phyloP scores from a whole-genome alignment of 1,140 invertebrate genomes.

The Bombus difficillimus region DNA sequence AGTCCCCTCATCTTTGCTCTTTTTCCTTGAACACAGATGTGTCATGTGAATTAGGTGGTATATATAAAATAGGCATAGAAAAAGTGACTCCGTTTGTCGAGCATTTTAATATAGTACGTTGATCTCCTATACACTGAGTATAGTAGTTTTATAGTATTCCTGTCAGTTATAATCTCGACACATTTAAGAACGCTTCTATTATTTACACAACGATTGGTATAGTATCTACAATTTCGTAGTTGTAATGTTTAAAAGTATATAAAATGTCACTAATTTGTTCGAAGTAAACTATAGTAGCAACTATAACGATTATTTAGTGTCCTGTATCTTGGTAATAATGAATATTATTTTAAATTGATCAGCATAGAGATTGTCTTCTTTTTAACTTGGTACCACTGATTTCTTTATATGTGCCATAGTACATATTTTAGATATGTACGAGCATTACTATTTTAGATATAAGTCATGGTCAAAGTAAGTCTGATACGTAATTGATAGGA shows the following conservation, averaged over 20 bases:
- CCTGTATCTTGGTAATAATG: background rate
- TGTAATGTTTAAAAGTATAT: background rate
- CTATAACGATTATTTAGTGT: background rate
- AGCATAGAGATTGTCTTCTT: background rate
- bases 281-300: background rate
- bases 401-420: background rate
- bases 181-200: background rate
- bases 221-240: background rate
- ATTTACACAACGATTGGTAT: background rate
- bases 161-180: background rate
- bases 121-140: too few species aligned
- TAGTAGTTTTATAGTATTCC: background rate
- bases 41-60: slow-evolving; percentile 10
- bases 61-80: slow-evolving; percentile 22
- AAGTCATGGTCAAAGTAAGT: too few species aligned
- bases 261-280: background rate
- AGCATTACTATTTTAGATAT: background rate
- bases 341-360: background rate
- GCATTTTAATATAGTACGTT: background rate
- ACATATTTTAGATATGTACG: background rate
- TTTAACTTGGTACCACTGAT: background rate
- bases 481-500: too few species aligned
- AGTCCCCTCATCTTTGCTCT: background rate
- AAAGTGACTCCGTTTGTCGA: slow-evolving; percentile 2
- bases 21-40: slow-evolving; percentile 27